These are phyloP conservation scores for Myopa testacea DNA, from an alignment of 2,888 invertebrate species.

Conservation along the genomic window DNA sequence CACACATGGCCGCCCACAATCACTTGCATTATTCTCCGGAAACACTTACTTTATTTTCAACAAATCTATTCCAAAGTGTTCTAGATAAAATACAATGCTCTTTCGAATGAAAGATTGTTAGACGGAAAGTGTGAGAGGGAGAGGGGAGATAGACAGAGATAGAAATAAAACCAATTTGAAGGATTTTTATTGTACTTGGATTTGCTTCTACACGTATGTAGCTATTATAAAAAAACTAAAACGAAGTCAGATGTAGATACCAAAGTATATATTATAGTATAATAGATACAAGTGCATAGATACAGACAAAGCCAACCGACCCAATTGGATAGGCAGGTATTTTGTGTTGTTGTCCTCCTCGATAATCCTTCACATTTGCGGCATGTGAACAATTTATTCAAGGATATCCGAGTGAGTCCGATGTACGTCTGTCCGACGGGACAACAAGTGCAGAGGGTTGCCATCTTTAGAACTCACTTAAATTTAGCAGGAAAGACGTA, in stretches of 20 bases:
- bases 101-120: neutral
- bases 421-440: neutral
- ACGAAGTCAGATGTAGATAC: neutral
- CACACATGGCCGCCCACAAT: no score
- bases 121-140: no score
- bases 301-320: neutral
- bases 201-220: no score
- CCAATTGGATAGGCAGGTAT: no score
- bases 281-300: neutral
- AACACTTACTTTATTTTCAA: slow-evolving; percentile 1
- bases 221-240: no score
- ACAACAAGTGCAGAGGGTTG: neutral
- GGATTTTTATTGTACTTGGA: no score
- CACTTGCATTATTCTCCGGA: neutral
- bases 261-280: neutral
- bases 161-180: no score
- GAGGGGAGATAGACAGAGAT: no score
- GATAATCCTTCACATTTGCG: neutral
- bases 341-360: no score
- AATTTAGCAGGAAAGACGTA: neutral
- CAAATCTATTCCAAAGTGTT: slow-evolving; percentile 2
- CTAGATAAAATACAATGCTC: neutral
- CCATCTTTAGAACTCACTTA: neutral
- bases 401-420: neutral
- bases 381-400: neutral